Conservation (phyloP, 2,797 vertebrate species). For the Pachyuromys duprasi region DNA sequence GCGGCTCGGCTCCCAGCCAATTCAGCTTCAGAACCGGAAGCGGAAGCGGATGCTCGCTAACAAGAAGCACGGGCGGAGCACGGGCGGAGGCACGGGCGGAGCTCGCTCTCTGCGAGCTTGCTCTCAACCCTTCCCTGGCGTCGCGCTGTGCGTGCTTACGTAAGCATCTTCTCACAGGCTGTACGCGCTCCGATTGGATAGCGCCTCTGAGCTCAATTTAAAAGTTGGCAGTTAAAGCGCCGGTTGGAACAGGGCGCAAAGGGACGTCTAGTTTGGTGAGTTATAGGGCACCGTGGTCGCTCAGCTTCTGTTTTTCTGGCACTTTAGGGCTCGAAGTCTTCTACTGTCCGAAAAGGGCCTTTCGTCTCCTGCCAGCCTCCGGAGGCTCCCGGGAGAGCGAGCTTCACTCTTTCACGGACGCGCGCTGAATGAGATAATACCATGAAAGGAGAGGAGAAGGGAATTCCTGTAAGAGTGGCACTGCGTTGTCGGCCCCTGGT, state of each 20-base stretch:
- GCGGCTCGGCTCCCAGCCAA: fast-evolving
- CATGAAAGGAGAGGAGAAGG: conserved; percentile 91
- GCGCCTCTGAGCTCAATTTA: conserved; percentile 55
- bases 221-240: conserved; percentile 80
- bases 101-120: neutral
- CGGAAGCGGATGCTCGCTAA: conserved; percentile 49
- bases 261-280: conserved; percentile 47
- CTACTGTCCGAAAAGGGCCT: neutral
- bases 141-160: neutral
- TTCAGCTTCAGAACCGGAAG: conserved; percentile 58
- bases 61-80: neutral
- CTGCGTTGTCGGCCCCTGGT: conserved; percentile 95
- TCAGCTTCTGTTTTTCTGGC: neutral
- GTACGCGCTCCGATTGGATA: conserved; percentile 64
- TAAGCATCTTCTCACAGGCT: neutral
- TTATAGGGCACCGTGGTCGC: neutral
- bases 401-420: neutral
- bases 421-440: conserved; percentile 78
- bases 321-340: neutral
- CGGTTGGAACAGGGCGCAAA: neutral
- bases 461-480: conserved; percentile 95
- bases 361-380: neutral
- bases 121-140: too few relatives aligned
- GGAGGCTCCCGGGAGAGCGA: neutral
- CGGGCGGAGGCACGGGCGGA: neutral